Percentiles rank a stretch among this genome's conserved stretches.
Evolutionary conservation across 2,113 vertebrate genomes (phyloP).

Genomic region (Accipiter cooperii): DNA sequence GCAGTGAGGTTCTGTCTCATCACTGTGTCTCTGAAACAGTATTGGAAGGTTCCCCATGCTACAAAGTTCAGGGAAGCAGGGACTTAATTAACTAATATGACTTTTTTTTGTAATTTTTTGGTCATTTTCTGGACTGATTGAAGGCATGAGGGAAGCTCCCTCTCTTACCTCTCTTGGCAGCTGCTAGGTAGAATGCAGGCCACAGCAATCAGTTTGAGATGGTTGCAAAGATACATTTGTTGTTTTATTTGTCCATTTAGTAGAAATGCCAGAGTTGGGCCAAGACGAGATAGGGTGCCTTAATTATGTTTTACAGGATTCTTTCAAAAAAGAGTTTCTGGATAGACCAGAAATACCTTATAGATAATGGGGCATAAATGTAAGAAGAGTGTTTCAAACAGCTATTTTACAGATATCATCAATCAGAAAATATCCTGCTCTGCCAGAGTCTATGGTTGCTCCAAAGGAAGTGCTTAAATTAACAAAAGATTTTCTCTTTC

Average conservation of each 20-base stretch:
- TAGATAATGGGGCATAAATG: slow-evolving; percentile 6
- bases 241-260: not conserved
- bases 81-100: not conserved
- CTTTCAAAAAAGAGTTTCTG: slow-evolving; percentile 26
- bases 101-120: not conserved
- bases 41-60: not conserved
- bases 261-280: not conserved
- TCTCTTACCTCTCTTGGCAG: not conserved
- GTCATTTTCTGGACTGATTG: not conserved
- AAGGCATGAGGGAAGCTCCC: not conserved
- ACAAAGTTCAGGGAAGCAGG: not conserved
- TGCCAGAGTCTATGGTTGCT: not conserved
- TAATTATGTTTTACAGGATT: slow-evolving; percentile 24
- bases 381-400: not conserved
- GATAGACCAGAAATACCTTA: not conserved
- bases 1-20: not conserved
- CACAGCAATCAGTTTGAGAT: not conserved
- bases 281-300: not conserved
- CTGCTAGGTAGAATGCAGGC: not conserved
- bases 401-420: slow-evolving; percentile 9
- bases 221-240: not conserved
- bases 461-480: not conserved
- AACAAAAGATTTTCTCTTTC: not conserved
- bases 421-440: slow-evolving; percentile 1
- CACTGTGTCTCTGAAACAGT: not conserved